Evolutionary conservation across 2,888 invertebrate species (phyloP), one percentile per base, ranked within the genome.

Genomic region (Sialis lutaria): DNA sequence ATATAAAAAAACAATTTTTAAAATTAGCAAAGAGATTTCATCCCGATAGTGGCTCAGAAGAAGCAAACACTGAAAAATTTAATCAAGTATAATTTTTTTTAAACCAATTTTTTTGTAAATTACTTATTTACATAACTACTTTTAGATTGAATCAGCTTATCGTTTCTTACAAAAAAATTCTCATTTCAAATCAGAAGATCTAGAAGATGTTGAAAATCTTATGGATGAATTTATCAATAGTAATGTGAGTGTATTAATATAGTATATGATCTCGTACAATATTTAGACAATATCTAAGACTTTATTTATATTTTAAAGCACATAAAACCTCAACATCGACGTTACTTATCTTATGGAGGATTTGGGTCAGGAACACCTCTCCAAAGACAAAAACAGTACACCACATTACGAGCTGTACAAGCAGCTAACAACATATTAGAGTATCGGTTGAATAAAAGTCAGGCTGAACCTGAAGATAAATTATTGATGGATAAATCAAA

Each of bases 281-380:
- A 37, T 7, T 6, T 41, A 10, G 65, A 67, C 45, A 65, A 68
- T 50, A 59, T 56, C n/a, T 56, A 63, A 31, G 63, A 66, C 32
- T 65, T 67, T 33, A 62, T 65, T 9, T 62, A 73, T 42, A 49
- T 10, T 31, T 42, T 44, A 45, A 57, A 83, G 74, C 88, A 91
- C 57, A 87, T 82, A 47, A 86, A 85, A 9, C 90, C 91, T 0
- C 92, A 92, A 62, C 91, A 92, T 61, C 73, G 88, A 22, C 84
- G 85, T 55, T 92, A 86, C 59, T 67, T 91, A 22, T 82, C 73
- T 52, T 82, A 75, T 56, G 87, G 83, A 54, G 89, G 89, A 4
- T 63, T 82, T 3, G 91, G 91, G 0, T 63, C 72, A 43, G 92
- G 92, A 0, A 83, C 80, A 13, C 85, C 83, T 0, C 77, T 71